Conservation (phyloP, 2,888 invertebrate genomes). For the Drosophila affinis region DNA sequence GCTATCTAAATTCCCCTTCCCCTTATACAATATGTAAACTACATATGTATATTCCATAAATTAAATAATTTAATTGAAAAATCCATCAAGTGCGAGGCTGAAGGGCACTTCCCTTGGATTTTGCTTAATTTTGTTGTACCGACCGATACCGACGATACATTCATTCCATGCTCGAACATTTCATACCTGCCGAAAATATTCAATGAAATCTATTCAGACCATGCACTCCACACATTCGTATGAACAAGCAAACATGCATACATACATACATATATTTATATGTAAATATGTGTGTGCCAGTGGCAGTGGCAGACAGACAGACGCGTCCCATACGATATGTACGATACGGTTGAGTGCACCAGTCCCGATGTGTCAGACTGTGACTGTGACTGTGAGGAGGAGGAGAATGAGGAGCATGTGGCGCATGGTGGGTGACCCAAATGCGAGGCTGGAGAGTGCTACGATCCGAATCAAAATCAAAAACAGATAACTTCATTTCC, state of each 20-base stretch:
- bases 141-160: not conserved
- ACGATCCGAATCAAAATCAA: slow-evolving; percentile 41
- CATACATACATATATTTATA: too few species aligned
- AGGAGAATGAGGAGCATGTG: too few species aligned
- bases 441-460: slow-evolving; percentile 22
- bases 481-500: slow-evolving; percentile 51
- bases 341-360: not conserved
- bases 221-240: too few species aligned
- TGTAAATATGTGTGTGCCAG: not conserved
- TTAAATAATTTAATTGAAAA: not conserved
- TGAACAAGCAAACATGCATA: too few species aligned
- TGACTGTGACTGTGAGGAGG: not conserved
- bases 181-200: not conserved
- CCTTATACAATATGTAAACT: too few species aligned
- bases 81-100: not conserved
- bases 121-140: not conserved
- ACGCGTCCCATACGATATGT: not conserved
- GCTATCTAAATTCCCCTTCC: too few species aligned
- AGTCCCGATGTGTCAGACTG: not conserved
- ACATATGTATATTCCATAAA: not conserved
- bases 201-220: not conserved
- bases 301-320: not conserved
- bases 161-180: not conserved
- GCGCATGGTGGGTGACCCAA: slow-evolving; percentile 2
- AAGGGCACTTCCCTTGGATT: too few species aligned